These are phyloP conservation scores for Chlorospingus flavigularis DNA, from an alignment of 2,797 vertebrate species.

Conservation along the genomic window DNA sequence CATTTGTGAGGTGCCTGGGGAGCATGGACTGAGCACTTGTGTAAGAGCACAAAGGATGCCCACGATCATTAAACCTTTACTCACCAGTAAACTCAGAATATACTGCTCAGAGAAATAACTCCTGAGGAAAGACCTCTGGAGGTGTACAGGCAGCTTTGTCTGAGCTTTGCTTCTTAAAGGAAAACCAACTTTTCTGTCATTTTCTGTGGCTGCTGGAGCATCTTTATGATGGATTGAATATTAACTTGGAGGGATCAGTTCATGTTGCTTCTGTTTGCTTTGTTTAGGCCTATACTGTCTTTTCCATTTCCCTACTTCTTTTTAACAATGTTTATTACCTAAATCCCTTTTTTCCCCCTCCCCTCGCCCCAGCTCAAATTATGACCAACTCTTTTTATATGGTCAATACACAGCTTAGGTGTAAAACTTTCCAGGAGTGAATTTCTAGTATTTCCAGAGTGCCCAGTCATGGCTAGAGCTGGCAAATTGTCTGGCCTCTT, in stretches of 20 bases:
- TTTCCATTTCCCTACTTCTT: not conserved
- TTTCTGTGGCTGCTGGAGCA: not conserved
- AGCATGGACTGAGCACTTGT: accelerated
- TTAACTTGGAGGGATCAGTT: not conserved
- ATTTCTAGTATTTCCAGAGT: not conserved
- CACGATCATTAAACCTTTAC: accelerated
- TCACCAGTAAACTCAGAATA: not conserved
- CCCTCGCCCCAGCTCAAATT: not conserved
- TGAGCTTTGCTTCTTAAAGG: not conserved
- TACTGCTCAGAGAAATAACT: not conserved
- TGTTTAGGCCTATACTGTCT: not conserved
- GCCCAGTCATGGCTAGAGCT: not conserved
- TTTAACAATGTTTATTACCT: not conserved
- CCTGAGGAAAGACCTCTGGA: not conserved
- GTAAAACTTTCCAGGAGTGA: not conserved
- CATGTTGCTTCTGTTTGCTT: not conserved
- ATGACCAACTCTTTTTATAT: not conserved
- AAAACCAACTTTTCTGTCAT: not conserved
- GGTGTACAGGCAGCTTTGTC: not conserved
- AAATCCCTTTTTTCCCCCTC: not conserved
- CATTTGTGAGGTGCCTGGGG: not conserved
- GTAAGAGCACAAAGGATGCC: not conserved
- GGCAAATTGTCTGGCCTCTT: not conserved
- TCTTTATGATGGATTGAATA: not conserved
- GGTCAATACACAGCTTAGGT: not conserved